Base-by-base conservation (phyloP, 2,888 invertebrate genomes). In the Troides aeacus region DNA sequence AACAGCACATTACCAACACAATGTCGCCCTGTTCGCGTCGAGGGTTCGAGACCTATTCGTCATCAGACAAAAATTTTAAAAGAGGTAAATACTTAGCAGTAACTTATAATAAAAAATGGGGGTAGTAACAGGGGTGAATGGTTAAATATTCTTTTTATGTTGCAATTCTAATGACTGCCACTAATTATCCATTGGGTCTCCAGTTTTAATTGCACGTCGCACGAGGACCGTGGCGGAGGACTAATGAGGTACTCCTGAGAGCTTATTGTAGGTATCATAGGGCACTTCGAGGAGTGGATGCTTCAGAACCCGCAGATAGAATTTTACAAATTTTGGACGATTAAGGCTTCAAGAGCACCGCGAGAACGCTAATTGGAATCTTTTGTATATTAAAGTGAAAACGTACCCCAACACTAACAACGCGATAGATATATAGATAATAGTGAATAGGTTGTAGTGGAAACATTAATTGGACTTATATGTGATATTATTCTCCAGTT, bases 151-250 rank as follows among this genome's bases (percentile, higher is more conserved):
- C 60, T 64, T 69, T 61, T 56, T 46, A 60, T 56, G 60, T 64
- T 30, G 64, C 42, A 69, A 61, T 53, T 57, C 61, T 64, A 64
- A 67, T 67, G 62, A 69, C 61, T 60, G 39, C 61, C 69, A 69
- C 69, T 69, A 65, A 69, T 69, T 69, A 69, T 65, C 62, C 18
- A 39, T 60, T 57, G 17, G 63, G 53, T 30, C 53, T 39, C 42
- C 64, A 64, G 69, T 53, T 62, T 69, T 69, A 69, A 69, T 69
- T 69, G 69, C 64, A 53, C 30, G 24, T 65, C 64, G 56, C 36
- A 59, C 39, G n/a, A 61, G 64, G 64, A 64, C 18, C 64, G 53
- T 50, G 39, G 46, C 39, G 63, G 42, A 59, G 63, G 12, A 63
- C 63, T 68, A 69, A 69, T 69, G 69, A 69, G 69, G 57, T 57